A percentile compares a stretch with the other conserved stretches of the same genome.
phyloP scores from a whole-genome alignment of 37 sponge, comb jelly and placozoan genomes.

The Halichondria panicea region DNA sequence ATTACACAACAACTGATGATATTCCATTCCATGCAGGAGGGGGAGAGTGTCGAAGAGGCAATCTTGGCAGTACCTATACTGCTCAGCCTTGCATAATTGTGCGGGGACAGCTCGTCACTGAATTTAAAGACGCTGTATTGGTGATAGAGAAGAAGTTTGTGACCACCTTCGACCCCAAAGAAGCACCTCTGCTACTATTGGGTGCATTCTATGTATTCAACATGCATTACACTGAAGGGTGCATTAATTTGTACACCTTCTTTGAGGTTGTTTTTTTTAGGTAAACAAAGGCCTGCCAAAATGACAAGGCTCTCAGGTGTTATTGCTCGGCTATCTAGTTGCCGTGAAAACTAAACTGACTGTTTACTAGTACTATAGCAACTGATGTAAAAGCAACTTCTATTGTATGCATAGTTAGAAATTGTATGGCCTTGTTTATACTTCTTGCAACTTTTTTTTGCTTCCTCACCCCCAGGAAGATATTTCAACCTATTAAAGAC shows the following conservation, averaged over 20 bases:
- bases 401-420: too few species aligned
- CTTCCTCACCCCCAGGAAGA: too few species aligned
- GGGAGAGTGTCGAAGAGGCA: background rate
- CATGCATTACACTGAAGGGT: slow-evolving; percentile 1
- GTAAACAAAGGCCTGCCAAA: background rate
- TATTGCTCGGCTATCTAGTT: background rate
- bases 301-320: background rate
- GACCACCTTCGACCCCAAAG: background rate
- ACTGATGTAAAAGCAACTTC: too few species aligned
- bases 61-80: background rate
- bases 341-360: too few species aligned
- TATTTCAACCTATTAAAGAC: too few species aligned
- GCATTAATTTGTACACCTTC: background rate
- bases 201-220: background rate
- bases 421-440: too few species aligned
- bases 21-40: slow-evolving; percentile 5
- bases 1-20: too few species aligned
- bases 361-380: too few species aligned
- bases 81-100: background rate
- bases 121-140: background rate
- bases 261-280: background rate
- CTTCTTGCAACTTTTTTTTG: too few species aligned
- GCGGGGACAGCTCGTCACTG: background rate
- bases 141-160: background rate
- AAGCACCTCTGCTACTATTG: background rate